Percentiles rank a stretch among this genome's conserved stretches.
Evolutionary conservation across 2,113 vertebrate species (phyloP).

Genomic region (Speoplatyrhinus poulsoni): DNA sequence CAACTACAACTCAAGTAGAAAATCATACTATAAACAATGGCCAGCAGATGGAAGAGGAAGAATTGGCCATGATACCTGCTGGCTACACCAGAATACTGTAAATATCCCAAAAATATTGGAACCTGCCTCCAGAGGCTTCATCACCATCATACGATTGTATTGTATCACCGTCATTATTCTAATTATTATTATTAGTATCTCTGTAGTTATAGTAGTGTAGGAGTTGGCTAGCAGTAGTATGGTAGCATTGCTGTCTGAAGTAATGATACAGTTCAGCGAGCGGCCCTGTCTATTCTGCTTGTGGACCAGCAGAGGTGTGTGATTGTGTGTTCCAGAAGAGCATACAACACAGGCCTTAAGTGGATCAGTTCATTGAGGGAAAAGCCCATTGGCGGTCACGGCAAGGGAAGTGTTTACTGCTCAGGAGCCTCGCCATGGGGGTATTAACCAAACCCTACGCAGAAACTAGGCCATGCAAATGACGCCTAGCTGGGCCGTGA

Average conservation of each 20-base stretch:
- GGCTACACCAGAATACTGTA: too few species aligned
- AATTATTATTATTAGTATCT: neutral
- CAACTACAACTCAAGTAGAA: too few species aligned
- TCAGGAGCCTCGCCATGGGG: conserved; percentile 41
- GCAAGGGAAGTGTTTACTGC: conserved; percentile 60
- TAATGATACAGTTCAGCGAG: conserved; percentile 4
- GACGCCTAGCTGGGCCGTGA: conserved; percentile 45
- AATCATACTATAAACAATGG: too few species aligned
- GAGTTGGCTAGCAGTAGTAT: neutral
- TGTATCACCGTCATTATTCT: too few species aligned
- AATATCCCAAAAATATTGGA: too few species aligned
- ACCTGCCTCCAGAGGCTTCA: too few species aligned
- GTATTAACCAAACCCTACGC: conserved; percentile 63
- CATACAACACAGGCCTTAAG: conserved; percentile 51
- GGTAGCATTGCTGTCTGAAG: neutral
- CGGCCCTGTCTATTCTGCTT: neutral
- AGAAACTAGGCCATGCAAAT: conserved; percentile 77
- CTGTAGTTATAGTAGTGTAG: neutral
- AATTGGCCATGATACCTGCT: too few species aligned
- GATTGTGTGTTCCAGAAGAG: conserved; percentile 27
- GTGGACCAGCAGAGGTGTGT: conserved; percentile 8
- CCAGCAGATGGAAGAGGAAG: too few species aligned
- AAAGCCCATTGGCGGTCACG: conserved; percentile 44
- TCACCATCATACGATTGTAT: too few species aligned
- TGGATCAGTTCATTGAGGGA: conserved; percentile 57